These are phyloP conservation scores for Tridacna gigas DNA, from an alignment of 2,888 invertebrate genomes.

Conservation along the genomic window DNA sequence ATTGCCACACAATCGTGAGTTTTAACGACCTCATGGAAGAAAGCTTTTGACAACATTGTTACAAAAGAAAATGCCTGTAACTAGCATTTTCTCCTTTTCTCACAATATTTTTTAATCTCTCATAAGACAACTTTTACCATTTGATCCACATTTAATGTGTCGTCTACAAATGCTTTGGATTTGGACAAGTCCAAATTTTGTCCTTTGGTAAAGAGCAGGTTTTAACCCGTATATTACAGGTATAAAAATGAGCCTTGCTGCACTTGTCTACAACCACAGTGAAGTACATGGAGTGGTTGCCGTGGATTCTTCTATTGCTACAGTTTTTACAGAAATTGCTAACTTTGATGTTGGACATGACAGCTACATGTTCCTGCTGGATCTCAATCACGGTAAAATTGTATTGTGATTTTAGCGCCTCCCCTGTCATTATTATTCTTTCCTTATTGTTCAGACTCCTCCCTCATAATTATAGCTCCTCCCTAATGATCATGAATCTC, in stretches of 20 bases:
- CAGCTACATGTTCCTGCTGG: constrained; percentile 56
- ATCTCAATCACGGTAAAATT: constrained; percentile 52
- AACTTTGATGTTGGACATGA: constrained; percentile 51
- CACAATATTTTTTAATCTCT: no score
- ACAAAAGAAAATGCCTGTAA: no score
- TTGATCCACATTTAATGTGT: neutral
- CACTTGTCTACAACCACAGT: constrained; percentile 45
- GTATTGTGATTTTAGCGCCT: neutral
- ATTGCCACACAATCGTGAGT: no score
- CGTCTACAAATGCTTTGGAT: neutral
- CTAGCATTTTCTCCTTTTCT: no score
- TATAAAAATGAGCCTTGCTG: constrained; percentile 45
- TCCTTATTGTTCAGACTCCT: neutral
- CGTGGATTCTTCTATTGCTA: constrained; percentile 48
- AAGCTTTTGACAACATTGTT: no score
- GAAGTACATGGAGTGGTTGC: constrained; percentile 45
- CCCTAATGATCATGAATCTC: no score
- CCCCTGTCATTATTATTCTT: neutral
- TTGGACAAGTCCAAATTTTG: neutral
- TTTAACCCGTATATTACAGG: constrained; percentile 20
- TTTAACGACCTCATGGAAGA: no score
- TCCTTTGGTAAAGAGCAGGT: no score
- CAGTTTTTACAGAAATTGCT: constrained; percentile 52
- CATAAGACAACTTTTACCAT: no score
- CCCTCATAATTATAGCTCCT: no score